Percentiles rank a stretch among this genome's conserved stretches.
phyloP scores from a whole-genome alignment of 2,888 invertebrate species.

The Serripes groenlandicus region DNA sequence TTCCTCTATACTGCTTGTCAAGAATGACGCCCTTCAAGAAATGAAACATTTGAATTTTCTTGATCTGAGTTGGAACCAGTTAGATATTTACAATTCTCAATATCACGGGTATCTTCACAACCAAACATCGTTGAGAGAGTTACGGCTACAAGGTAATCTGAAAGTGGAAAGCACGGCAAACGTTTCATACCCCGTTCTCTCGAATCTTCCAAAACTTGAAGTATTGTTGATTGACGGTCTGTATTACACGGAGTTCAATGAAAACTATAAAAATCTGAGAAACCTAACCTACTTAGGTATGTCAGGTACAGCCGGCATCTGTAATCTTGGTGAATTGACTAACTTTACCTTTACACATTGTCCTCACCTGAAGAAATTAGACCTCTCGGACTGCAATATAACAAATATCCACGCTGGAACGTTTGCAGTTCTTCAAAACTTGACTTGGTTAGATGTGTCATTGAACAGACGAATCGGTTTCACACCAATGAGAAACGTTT shows the following conservation, averaged over 20 bases:
- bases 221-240: slow-evolving; percentile 20
- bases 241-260: too few species aligned
- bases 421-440: background rate
- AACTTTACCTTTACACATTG: slow-evolving; percentile 4
- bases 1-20: background rate
- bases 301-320: background rate
- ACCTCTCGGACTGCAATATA: slow-evolving; percentile 3
- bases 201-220: background rate
- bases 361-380: slow-evolving; percentile 4
- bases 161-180: background rate
- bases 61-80: background rate
- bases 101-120: background rate
- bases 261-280: too few species aligned
- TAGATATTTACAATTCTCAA: background rate
- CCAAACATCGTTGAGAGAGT: background rate
- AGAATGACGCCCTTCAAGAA: background rate
- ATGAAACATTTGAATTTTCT: background rate
- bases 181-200: background rate
- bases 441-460: slow-evolving; percentile 39
- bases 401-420: slow-evolving; percentile 1
- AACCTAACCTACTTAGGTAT: too few species aligned
- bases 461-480: slow-evolving; percentile 46
- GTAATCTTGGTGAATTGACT: background rate
- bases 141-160: background rate
- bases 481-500: slow-evolving; percentile 30